These are phyloP conservation scores for Hippolais icterina DNA, from an alignment of 2,113 vertebrate genomes.

Conservation along the genomic window DNA sequence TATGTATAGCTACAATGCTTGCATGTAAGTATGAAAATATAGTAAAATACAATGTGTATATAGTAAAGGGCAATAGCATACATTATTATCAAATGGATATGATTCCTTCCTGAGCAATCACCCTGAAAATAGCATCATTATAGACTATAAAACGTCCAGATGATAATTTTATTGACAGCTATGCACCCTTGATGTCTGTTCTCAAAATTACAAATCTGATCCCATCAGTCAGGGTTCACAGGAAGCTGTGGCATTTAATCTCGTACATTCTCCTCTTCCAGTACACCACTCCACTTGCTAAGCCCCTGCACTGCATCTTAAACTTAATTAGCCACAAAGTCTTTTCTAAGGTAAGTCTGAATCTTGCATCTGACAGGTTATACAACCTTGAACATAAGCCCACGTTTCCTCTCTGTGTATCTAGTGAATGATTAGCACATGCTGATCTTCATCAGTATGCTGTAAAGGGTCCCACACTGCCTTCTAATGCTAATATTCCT, in stretches of 20 bases:
- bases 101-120: neutral
- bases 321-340: constrained; percentile 1
- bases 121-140: neutral
- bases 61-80: neutral
- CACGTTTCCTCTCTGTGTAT: neutral
- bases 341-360: neutral
- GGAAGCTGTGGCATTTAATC: constrained; percentile 1
- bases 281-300: neutral
- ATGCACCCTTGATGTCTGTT: neutral
- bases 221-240: neutral
- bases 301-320: neutral
- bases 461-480: neutral
- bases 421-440: neutral
- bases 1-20: neutral
- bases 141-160: neutral
- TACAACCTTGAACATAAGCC: neutral
- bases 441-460: constrained; percentile 8
- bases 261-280: neutral
- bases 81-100: neutral
- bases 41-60: neutral
- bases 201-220: neutral
- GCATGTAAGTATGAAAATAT: neutral
- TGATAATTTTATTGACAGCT: neutral
- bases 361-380: neutral
- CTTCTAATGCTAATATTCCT: neutral